Conservation (phyloP, 2,888 invertebrate species). For the Agrochola lychnidis region DNA sequence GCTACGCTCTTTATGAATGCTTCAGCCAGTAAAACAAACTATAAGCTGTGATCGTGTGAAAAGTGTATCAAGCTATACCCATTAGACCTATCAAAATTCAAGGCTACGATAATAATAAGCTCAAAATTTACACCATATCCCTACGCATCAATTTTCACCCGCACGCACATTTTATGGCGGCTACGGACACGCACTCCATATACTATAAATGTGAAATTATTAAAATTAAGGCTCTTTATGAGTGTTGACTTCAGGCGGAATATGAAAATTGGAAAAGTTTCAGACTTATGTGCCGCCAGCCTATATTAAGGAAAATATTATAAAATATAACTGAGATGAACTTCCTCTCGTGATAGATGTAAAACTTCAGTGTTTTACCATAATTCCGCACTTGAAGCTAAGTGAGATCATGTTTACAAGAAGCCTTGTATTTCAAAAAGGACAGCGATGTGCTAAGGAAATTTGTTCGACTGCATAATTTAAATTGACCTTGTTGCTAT, state of each 20-base stretch:
- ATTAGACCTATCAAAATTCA: conserved; percentile 78
- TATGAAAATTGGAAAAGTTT: conserved; percentile 82
- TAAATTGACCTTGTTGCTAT: conserved; percentile 59
- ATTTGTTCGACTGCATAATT: conserved; percentile 40
- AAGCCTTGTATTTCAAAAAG: conserved; percentile 35
- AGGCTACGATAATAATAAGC: conserved; percentile 82
- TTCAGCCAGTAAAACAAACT: conserved; percentile 52
- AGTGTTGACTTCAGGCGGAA: conserved; percentile 77
- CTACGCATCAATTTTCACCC: conserved; percentile 82
- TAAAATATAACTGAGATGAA: conserved; percentile 60
- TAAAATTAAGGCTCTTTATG: conserved; percentile 82
- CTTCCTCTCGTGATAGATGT: conserved; percentile 42
- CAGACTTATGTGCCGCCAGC: conserved; percentile 68
- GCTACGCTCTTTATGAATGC: conserved; percentile 40
- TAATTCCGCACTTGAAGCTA: conserved; percentile 31
- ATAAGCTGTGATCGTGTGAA: conserved; percentile 63
- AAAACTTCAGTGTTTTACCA: conserved; percentile 25
- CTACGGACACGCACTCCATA: conserved; percentile 82
- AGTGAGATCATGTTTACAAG: conserved; percentile 38
- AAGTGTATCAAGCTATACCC: conserved; percentile 74
- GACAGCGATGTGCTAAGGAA: conserved; percentile 1
- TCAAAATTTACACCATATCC: conserved; percentile 83
- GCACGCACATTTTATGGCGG: conserved; percentile 83
- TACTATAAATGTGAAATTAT: conserved; percentile 83
- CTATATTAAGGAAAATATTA: conserved; percentile 65